Base-by-base conservation (phyloP, 2,888 invertebrate species). In the Tricholauxania praeusta region DNA sequence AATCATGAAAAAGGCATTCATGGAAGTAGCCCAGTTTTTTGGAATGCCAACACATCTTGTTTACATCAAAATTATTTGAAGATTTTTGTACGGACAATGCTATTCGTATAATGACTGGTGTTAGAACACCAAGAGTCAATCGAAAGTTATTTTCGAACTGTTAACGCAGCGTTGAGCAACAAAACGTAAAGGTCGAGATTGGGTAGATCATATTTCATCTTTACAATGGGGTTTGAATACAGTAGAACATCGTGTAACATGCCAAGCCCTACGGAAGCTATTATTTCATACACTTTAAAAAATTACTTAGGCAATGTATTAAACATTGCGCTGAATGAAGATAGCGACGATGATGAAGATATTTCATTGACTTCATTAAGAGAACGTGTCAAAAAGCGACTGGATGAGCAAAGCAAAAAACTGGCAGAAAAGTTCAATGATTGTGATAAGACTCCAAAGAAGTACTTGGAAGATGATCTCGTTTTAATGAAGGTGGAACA, bases 381-480 rank as follows among this genome's bases (percentile, higher is more conserved):
- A 10, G 59, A 67, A 49, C 14, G 17, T 14, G 74, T 68, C 2
- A 66, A 39, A 47, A 15, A 49, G 49, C 69, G 63, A 32, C 66
- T 75, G 39, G 22, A 60, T 47, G 53, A 72, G 55, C 71, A 60
- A 12, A 64, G 66, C 49, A 57, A 48, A 60, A 51, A 55, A 62
- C 60, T 39, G 4, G 73, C 70, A 8, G 63, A 71, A 8, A 67
- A 62, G 7, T 72, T 70, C 60, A 75, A 75, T 53, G 39, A 55
- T 19, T 60, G 39, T 19, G 68, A 72, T 63, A 32, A 8, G 12
- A 19, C 48, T 12, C 64, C 64, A 12, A 64, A 28, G 48, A 72
- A 51, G 7, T 72, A 66, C 47, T 12, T 49, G 8, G 72, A 66
- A 51, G 72, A 39, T 60, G 72, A 72, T 52, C 66, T 72, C 14